A percentile compares a stretch with the other conserved stretches of the same genome.
Conservation (phyloP, 1,140 invertebrate species). For the Tribolium madens region DNA sequence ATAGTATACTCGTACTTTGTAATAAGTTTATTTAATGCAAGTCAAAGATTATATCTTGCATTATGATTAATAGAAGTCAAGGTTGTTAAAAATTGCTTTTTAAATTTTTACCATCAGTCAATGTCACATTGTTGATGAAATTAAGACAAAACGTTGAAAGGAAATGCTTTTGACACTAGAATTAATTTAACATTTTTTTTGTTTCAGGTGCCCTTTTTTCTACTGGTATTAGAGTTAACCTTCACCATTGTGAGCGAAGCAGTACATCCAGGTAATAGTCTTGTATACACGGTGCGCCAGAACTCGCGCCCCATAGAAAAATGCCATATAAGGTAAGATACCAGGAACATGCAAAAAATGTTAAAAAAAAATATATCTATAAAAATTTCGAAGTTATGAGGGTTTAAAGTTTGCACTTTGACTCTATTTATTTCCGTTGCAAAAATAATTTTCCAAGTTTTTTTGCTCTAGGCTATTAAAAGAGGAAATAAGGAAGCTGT, state of each 20-base stretch:
- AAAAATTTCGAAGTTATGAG: too few relatives aligned
- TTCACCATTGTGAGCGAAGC: constrained; percentile 61
- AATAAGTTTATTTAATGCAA: constrained; percentile 4
- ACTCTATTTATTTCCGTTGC: too few relatives aligned
- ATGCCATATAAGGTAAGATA: too few relatives aligned
- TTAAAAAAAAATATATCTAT: too few relatives aligned
- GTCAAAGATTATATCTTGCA: neutral
- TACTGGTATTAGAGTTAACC: constrained; percentile 59
- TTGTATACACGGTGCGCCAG: too few relatives aligned
- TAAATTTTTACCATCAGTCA: constrained; percentile 29
- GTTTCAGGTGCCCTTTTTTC: constrained; percentile 61
- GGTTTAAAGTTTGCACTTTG: too few relatives aligned
- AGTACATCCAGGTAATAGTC: constrained; percentile 63
- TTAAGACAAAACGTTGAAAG: constrained; percentile 24
- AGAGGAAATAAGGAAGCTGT: too few relatives aligned
- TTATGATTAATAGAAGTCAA: neutral
- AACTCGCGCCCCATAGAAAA: too few relatives aligned
- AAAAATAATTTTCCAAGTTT: too few relatives aligned
- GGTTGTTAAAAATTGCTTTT: constrained; percentile 13
- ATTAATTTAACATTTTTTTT: constrained; percentile 40
- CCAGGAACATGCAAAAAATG: too few relatives aligned
- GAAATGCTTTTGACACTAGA: constrained; percentile 24
- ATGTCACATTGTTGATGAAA: constrained; percentile 28
- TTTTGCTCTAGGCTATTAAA: too few relatives aligned
- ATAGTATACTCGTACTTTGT: too few relatives aligned